Evolutionary conservation across 1,140 invertebrate genomes (phyloP).

Genomic region (Trichonephila clavipes): DNA sequence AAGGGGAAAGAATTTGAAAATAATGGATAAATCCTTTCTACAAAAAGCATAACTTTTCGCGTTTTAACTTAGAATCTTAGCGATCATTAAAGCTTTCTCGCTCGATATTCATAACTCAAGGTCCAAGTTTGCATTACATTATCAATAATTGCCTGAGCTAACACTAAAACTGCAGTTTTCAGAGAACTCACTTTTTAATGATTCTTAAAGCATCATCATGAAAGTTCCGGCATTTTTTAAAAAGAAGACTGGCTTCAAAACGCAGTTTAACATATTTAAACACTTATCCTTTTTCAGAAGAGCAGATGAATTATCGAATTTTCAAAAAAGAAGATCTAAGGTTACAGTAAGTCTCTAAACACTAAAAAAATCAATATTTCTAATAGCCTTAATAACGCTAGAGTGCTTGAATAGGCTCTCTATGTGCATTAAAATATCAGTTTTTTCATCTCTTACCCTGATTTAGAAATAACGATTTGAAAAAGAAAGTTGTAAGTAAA

Average conservation of each 20-base stretch:
- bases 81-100: conserved; percentile 24
- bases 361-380: conserved; percentile 72
- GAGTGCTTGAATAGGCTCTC: conserved; percentile 39
- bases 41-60: background rate
- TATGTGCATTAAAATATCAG: conserved; percentile 73
- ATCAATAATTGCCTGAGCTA: conserved; percentile 65
- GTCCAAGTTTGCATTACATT: conserved; percentile 58
- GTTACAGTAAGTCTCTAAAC: conserved; percentile 59
- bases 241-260: conserved; percentile 64
- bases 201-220: conserved; percentile 62
- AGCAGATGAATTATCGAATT: conserved; percentile 75
- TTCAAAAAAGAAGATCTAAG: conserved; percentile 58
- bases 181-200: conserved; percentile 63
- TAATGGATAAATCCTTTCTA: background rate
- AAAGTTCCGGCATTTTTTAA: conserved; percentile 52
- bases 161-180: conserved; percentile 65
- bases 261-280: conserved; percentile 74
- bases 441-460: conserved; percentile 48
- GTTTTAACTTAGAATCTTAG: conserved; percentile 16
- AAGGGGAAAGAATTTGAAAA: background rate
- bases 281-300: conserved; percentile 70
- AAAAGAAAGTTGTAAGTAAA: conserved; percentile 52
- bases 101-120: conserved; percentile 52
- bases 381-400: conserved; percentile 72
- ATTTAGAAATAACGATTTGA: conserved; percentile 74